Percentiles rank a stretch among this genome's conserved stretches.
phyloP scores from a whole-genome alignment of 2,888 invertebrate species.

The Drosophila leonis region DNA sequence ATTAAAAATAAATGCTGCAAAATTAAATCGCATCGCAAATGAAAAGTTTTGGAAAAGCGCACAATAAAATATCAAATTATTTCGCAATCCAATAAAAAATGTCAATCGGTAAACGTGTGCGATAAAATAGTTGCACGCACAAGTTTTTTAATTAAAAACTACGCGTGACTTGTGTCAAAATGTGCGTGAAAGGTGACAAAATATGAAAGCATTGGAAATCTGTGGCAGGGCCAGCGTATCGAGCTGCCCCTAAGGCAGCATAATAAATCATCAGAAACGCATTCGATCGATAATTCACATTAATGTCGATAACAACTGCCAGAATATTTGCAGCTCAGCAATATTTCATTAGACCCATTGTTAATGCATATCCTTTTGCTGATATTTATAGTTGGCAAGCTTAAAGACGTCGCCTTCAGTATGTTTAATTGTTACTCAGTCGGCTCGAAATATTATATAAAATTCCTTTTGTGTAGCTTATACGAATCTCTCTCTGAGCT shows the following conservation, averaged over 20 bases:
- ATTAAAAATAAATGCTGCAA: constrained; percentile 15
- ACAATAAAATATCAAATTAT: constrained; percentile 39
- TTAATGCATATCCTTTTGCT: background rate
- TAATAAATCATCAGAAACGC: background rate
- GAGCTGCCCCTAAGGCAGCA: background rate
- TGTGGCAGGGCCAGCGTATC: background rate
- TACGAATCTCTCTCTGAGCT: background rate
- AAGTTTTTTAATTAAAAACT: constrained; percentile 80
- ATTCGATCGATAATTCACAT: constrained; percentile 3
- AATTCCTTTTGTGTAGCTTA: background rate
- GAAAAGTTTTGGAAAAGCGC: constrained; percentile 15
- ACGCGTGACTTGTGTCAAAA: constrained; percentile 75
- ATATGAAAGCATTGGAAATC: constrained; percentile 16
- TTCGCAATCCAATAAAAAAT: constrained; percentile 58
- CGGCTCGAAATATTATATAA: background rate
- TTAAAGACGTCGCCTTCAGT: background rate
- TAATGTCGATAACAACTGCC: constrained; percentile 2
- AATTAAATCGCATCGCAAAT: constrained; percentile 3
- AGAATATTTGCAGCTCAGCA: background rate
- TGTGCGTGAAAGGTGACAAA: constrained; percentile 56
- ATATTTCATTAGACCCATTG: background rate
- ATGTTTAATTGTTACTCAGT: background rate
- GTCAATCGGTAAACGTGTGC: constrained; percentile 20
- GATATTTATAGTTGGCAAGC: background rate
- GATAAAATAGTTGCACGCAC: constrained; percentile 72